These are phyloP conservation scores for Conomelus anceps DNA, from an alignment of 2,888 invertebrate genomes.

Conservation along the genomic window DNA sequence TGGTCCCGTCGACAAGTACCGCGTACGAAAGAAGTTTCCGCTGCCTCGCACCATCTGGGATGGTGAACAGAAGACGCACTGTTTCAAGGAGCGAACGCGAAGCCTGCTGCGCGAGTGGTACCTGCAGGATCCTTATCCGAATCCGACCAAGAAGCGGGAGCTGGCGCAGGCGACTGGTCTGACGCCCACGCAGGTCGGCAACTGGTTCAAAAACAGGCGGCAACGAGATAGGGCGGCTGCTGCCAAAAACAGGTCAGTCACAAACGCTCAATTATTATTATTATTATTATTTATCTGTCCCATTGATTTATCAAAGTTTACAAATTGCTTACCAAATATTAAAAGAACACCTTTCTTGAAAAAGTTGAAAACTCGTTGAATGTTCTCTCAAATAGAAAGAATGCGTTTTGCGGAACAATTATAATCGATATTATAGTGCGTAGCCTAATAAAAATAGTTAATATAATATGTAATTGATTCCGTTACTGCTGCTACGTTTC, in stretches of 20 bases:
- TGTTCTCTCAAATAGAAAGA: too few relatives aligned
- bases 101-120: constrained; percentile 96
- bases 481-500: too few relatives aligned
- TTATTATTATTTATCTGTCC: too few relatives aligned
- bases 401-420: too few relatives aligned
- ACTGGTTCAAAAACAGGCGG: constrained; percentile 87
- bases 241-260: constrained; percentile 90
- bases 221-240: constrained; percentile 85
- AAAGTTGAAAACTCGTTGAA: too few relatives aligned
- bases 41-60: constrained; percentile 90
- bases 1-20: constrained; percentile 89
- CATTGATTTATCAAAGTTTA: too few relatives aligned
- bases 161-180: constrained; percentile 84
- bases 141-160: constrained; percentile 88
- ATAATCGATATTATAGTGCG: too few relatives aligned
- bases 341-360: too few relatives aligned
- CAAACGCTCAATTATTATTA: not conserved
- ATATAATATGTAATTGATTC: too few relatives aligned
- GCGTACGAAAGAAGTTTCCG: constrained; percentile 89
- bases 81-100: constrained; percentile 92
- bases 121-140: constrained; percentile 93
- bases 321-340: too few relatives aligned
- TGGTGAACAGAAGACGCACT: constrained; percentile 93
- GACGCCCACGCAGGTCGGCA: constrained; percentile 88
- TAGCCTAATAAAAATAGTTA: too few relatives aligned